Base-by-base conservation (phyloP, 2,797 vertebrate genomes). In the Florisuga fusca region DNA sequence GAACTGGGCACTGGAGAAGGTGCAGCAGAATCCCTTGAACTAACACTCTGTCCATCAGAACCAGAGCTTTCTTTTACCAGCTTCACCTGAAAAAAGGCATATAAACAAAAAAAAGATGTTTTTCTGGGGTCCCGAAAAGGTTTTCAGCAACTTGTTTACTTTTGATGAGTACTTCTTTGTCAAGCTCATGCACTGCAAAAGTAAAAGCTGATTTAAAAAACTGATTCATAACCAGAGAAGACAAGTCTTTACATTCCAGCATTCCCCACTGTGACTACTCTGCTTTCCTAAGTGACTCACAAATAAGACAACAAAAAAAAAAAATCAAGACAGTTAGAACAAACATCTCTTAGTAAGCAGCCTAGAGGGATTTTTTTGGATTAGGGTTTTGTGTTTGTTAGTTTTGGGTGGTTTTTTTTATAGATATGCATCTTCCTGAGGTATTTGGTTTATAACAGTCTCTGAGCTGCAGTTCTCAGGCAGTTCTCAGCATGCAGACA, bases 21-120 rank as follows among this genome's bases (percentile, higher is more conserved):
- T 9, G 97, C 98, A 8, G 97, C 96, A 20, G 99, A 99, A 85
- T 98, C 99, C 90, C 98, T 98, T 22, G 98, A 99, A 61, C 98
- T 97, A 45, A 96, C 54, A 21, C 98, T 98, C 25, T 98, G 97
- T 23, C 96, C 98, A n/a, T 99, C 98, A 6, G 97, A 98, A 12
- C 97, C 96, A 21, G 88, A 95, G 62, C 38, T 43, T 51, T 99
- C 99, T 96, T 98, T 99, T 48, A 97, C 97, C 94, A 99, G 96
- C 83, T 99, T 99, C 81, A 99, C 99, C 99, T 99, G 68, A 43
- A 87, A 90, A 62, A 95, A 33, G 25, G 94, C 1, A 12, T 2
- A 53, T 16, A 4, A 53, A 53, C 90, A 76, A 0, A 68, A 0
- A 68, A 38, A 1, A 15, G 1, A 43, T 1, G 4, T 18, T 87